Evolutionary conservation across 2,888 invertebrate species (phyloP).

Genomic region (Mesopsocus fuscifrons): DNA sequence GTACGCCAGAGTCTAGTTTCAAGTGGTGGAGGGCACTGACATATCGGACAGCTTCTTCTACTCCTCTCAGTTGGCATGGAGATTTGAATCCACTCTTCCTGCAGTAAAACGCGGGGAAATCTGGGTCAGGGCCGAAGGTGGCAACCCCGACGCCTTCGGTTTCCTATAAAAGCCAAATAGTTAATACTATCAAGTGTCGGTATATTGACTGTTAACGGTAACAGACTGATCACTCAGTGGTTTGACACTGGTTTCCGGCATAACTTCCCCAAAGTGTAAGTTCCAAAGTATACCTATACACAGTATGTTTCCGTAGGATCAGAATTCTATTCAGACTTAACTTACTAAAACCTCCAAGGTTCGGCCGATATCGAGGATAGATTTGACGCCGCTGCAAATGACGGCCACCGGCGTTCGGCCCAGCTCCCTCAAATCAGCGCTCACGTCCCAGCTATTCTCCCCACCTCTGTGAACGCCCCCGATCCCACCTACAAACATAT

Average conservation of each 20-base stretch:
- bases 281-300: no score
- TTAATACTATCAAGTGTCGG: conserved; percentile 83
- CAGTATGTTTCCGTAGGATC: no score
- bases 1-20: conserved; percentile 45
- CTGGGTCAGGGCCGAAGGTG: conserved; percentile 40
- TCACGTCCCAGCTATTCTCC: conserved; percentile 74
- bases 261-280: no score
- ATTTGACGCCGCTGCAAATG: conserved; percentile 91
- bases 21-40: conserved; percentile 35
- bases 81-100: conserved; percentile 48
- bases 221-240: no score
- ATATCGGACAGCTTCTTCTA: conserved; percentile 52
- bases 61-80: conserved; percentile 44
- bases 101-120: conserved; percentile 92
- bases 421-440: conserved; percentile 84
- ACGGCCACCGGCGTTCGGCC: conserved; percentile 74
- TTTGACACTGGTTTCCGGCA: no score
- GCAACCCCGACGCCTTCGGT: conserved; percentile 87
- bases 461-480: conserved; percentile 91
- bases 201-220: no score
- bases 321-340: no score
- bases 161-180: conserved; percentile 44
- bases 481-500: conserved; percentile 32
- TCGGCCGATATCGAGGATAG: conserved; percentile 85
- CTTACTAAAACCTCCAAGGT: conserved; percentile 84